phyloP scores from a whole-genome alignment of 2,888 invertebrate genomes.

The Stomorhina lunata region DNA sequence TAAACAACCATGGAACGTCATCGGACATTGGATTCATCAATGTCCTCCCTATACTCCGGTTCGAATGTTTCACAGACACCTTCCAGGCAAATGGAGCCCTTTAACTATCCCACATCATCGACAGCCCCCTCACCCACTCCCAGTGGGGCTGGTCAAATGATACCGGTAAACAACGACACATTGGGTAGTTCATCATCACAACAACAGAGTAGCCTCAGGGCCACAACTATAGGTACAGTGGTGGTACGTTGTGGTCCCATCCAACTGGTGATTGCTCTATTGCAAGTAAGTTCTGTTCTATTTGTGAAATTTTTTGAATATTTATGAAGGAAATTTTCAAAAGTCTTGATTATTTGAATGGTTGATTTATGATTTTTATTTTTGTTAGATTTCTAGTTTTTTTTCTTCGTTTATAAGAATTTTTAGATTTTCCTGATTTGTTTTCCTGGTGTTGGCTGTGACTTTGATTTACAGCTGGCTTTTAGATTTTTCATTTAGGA shows the following conservation, averaged over 20 bases:
- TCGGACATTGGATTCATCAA: constrained; percentile 77
- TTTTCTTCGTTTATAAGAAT: background rate
- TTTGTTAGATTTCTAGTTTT: background rate
- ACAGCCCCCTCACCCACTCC: constrained; percentile 75
- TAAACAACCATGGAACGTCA: constrained; percentile 71
- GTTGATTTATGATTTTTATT: background rate
- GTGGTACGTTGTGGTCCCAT: constrained; percentile 93
- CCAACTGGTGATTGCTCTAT: constrained; percentile 91
- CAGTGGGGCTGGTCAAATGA: constrained; percentile 62
- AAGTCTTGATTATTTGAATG: constrained; percentile 48
- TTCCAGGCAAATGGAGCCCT: constrained; percentile 68
- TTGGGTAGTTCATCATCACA: constrained; percentile 53
- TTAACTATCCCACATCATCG: constrained; percentile 76
- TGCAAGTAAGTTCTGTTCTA: constrained; percentile 85
- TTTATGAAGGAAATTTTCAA: constrained; percentile 18
- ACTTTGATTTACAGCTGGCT: constrained; percentile 31
- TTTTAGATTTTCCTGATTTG: background rate
- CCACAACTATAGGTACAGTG: constrained; percentile 94
- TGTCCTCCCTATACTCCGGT: constrained; percentile 78
- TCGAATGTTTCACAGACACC: constrained; percentile 72
- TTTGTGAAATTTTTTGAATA: background rate
- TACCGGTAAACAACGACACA: constrained; percentile 47
- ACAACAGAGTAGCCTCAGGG: constrained; percentile 79
- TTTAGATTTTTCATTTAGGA: background rate
- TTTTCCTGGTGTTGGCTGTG: background rate